Conservation (phyloP, 2,797 vertebrate genomes). For the Urophycis tenuis region DNA sequence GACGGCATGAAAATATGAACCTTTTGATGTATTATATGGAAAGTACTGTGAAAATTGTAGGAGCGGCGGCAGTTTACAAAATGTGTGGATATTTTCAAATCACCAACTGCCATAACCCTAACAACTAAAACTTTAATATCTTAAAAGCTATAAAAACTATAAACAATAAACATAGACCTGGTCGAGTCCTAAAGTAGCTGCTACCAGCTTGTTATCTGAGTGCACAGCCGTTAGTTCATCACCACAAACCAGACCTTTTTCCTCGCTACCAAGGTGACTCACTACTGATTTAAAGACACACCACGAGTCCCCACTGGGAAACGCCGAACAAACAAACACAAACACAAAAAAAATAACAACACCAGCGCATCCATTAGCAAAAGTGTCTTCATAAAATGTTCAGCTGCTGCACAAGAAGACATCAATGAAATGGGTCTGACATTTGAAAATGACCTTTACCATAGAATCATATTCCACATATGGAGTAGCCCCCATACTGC, state of each 20-base stretch:
- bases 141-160: too few species aligned
- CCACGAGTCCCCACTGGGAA: conserved; percentile 4
- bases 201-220: conserved; percentile 1
- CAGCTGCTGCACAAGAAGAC: conserved; percentile 68
- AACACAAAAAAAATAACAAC: not conserved
- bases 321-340: not conserved
- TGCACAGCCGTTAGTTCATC: not conserved
- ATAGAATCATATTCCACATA: not conserved
- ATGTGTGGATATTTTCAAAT: too few species aligned
- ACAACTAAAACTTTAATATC: too few species aligned
- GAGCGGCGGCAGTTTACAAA: too few species aligned
- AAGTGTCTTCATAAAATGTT: conserved; percentile 58
- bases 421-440: conserved; percentile 79
- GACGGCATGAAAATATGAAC: too few species aligned
- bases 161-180: too few species aligned
- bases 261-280: not conserved
- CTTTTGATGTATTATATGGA: too few species aligned
- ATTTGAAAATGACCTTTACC: conserved; percentile 82
- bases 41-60: too few species aligned
- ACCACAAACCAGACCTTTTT: not conserved
- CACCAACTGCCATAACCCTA: too few species aligned
- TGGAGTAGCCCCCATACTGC: not conserved
- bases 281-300: conserved; percentile 12
- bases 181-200: too few species aligned
- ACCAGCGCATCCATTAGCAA: conserved; percentile 11